Base-by-base conservation (phyloP, 2,888 invertebrate species). In the Julus scandinavius region DNA sequence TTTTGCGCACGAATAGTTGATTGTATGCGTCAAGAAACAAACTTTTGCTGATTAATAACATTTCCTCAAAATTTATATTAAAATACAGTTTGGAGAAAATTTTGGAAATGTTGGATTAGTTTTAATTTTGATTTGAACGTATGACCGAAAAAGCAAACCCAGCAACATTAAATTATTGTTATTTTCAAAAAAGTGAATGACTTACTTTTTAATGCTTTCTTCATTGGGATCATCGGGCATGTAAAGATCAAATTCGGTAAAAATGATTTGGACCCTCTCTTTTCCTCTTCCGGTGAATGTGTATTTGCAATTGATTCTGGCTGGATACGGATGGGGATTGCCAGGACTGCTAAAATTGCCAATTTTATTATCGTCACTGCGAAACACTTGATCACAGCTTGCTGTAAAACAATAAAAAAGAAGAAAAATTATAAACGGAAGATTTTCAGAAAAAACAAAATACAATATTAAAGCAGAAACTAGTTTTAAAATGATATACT, bases 261-360 rank as follows among this genome's bases (percentile, higher is more conserved):
- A 97, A 91, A 95, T 93, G 92, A 98, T 94, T 93, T 96, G 96
- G 90, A 98, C 95, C 91, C 96, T 93, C 92, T 98, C 97, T 90
- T 95, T 95, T 88, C 96, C 96, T 90, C 95, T 94, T 84, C 97
- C 98, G 91, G 96, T 95, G 93, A 98, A 98, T 92, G 97, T 96
- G 93, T 97, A 98, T 91, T 96, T 95, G 93, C 98, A 98, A 91
- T 95, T 95, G 88, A 96, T 95, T 91, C 95, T 95, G 45, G 95
- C 93, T 86, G 96, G 96, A 93, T 97, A 97, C 86, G 95, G 95
- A 89, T 95, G 94, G n/a, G 96, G 97, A 92, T 96, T 97, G 91
- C 96, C 95, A 38, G 97, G 97, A 88, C 97, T 97, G 85, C 95
- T 95, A 90, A 98, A 95, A 50, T 95, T 95, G 50, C 98, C 98